Evolutionary conservation across 2,888 invertebrate genomes (phyloP), one percentile per base, ranked within the genome.

Genomic region (Diachrysia chrysitis): DNA sequence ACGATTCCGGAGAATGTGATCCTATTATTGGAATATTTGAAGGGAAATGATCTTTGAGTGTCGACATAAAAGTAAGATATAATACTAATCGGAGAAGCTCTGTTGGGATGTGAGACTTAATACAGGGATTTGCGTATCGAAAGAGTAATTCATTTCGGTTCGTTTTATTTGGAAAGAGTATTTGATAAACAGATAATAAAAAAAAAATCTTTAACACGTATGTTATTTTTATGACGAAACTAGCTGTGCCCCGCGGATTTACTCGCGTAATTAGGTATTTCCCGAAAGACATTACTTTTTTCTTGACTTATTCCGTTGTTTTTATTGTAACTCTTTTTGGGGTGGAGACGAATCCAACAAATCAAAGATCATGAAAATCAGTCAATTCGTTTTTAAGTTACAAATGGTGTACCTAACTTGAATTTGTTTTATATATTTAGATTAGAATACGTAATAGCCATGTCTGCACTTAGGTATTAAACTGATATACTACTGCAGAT

Each of bases 1-100:
- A 72, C 63, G 81, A 57, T 78, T 78, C 48, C 37, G n/a, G 48
- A 61, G 67, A 65, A 69, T 59, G 61, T 73, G 71, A 81, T 82
- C 68, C 37, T 77, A 66, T 77, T 74, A 79, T 68, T 64, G 71
- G 59, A 78, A 42, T 67, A 63, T 77, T 37, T 73, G 63, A 63
- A 61, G 37, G 54, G 73, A 67, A 67, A 64, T 64, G 51, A 60
- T 65, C 64, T 42, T 61, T 73, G 62, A 69, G 62, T 60, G 63
- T 56, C 12, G 63, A 46, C 54, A 61, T 60, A 21, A 63, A 63
- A 57, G 35, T 53, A 63, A 23, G 67, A 46, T 61, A 51, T 72
- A 77, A 60, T 58, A 63, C 23, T 63, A 58, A 74, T 67, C 51
- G 57, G 19, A 55, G 58, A n/a, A 61, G n/a, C n/a, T 46, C 16